These are phyloP conservation scores for Lutjanus erythropterus DNA, from an alignment of 2,113 vertebrate species.

Conservation along the genomic window DNA sequence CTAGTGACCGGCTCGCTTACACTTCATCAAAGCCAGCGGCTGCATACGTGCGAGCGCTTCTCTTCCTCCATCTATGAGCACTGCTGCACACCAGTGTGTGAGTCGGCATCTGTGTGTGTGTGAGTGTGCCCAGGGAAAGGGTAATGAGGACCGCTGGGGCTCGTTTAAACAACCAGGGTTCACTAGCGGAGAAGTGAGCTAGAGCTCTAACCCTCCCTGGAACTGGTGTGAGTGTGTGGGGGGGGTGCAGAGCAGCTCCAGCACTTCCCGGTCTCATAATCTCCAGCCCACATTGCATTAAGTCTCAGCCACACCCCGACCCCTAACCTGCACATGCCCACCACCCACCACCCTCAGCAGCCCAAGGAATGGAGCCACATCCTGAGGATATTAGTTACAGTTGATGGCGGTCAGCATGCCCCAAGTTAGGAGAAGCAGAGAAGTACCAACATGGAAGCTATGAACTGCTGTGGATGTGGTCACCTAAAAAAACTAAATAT, in stretches of 20 bases:
- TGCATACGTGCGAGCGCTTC: conserved; percentile 35
- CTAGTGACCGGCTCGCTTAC: conserved; percentile 40
- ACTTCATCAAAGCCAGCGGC: conserved; percentile 62
- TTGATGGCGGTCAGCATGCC: no score
- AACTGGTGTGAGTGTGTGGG: neutral
- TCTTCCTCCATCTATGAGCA: conserved; percentile 11
- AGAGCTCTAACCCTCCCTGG: conserved; percentile 49
- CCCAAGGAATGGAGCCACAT: neutral
- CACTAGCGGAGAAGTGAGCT: conserved; percentile 71
- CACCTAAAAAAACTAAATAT: no score
- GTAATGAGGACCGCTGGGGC: conserved; percentile 84
- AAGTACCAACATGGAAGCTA: no score
- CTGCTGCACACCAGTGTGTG: conserved; percentile 25
- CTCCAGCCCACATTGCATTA: conserved; percentile 37
- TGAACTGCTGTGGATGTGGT: no score
- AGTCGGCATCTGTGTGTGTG: conserved; percentile 35
- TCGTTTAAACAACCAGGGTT: conserved; percentile 81
- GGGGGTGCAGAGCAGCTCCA: conserved; percentile 34
- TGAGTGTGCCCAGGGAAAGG: conserved; percentile 69
- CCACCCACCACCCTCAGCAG: neutral
- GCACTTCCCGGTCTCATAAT: conserved; percentile 46
- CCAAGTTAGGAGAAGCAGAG: no score
- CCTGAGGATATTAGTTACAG: conserved; percentile 9
- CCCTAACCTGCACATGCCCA: no score
- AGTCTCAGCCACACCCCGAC: conserved; percentile 14